These are phyloP conservation scores for Prionace glauca DNA, from an alignment of 2,797 vertebrate genomes.

Conservation along the genomic window DNA sequence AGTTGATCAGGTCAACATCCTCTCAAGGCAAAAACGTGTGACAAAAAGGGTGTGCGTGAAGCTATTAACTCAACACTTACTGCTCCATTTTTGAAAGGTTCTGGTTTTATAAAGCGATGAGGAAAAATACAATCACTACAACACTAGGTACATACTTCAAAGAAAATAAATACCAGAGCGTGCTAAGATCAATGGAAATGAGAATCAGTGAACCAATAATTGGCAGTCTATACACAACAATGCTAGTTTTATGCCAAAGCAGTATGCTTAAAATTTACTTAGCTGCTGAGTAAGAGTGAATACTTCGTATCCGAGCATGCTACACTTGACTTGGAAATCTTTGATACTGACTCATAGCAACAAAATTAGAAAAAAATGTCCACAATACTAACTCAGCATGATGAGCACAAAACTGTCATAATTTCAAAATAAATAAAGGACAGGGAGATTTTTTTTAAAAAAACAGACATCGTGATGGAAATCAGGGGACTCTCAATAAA, in stretches of 20 bases:
- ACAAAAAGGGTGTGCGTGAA: not conserved
- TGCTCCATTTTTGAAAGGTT: not conserved
- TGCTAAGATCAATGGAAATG: not conserved
- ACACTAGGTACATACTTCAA: not conserved
- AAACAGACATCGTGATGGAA: not conserved
- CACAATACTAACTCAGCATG: not conserved
- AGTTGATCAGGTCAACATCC: not conserved
- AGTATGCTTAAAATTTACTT: not conserved
- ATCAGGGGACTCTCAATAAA: not conserved
- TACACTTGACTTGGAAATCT: not conserved
- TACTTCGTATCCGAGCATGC: not conserved
- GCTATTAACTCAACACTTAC: not conserved
- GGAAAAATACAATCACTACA: not conserved
- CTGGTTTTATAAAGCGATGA: not conserved
- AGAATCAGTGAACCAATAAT: not conserved
- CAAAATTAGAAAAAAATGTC: not conserved
- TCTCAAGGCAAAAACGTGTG: not conserved
- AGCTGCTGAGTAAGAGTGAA: not conserved
- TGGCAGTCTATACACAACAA: not conserved
- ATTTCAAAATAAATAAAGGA: not conserved
- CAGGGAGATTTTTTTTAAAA: not conserved
- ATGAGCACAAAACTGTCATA: not conserved
- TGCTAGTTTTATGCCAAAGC: not conserved
- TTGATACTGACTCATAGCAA: not conserved
- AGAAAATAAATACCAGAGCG: not conserved